Base-by-base conservation (phyloP, 2,113 vertebrate species). In the Syngnathus typhle region DNA sequence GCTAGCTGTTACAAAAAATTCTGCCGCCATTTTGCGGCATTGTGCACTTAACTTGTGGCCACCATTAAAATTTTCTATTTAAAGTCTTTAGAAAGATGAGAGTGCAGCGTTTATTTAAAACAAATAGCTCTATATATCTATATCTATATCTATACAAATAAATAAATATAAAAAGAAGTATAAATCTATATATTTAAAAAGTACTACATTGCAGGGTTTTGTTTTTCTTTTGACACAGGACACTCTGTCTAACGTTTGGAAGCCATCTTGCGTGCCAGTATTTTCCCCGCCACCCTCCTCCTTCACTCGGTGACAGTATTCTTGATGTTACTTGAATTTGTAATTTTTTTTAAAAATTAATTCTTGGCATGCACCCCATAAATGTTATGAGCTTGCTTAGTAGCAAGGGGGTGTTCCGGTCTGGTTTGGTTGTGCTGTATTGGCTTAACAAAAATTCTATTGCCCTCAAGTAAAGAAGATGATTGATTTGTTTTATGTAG, bases 311-410 rank as follows among this genome's bases (percentile, higher is more conserved):
- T 89, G 86, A 92, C 91, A 90, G 91, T 95, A 92, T 92, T 93
- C 94, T 91, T 91, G 91, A 93, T 97, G 95, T 98, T 97, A 98
- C 96, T 98, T 98, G 94, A 98, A 98, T 95, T 94, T 93, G 94
- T 98, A 93, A 92, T 92, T 91, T 91, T 36, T 58, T 36, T 58
- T 58, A 21, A n/a, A n/a, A 1, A 43, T 43, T 8, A 19, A 93
- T 96, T 85, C 88, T 93, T 92, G 94, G 96, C 97, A 99, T 98
- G 95, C 95, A 90, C 91, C 92, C 91, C 93, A 93, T 92, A 91
- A 92, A 96, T 94, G 94, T 93, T 94, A 91, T 93, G 86, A 54
- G 89, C 93, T 93, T 94, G 92, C 92, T 89, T 91, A 87, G 89
- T 91, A 91, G 91, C 87, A 76, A 81, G 81, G 73, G 58, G 88